Base-by-base conservation (phyloP, 2,113 vertebrate species). In the Hystrix brachyura region DNA sequence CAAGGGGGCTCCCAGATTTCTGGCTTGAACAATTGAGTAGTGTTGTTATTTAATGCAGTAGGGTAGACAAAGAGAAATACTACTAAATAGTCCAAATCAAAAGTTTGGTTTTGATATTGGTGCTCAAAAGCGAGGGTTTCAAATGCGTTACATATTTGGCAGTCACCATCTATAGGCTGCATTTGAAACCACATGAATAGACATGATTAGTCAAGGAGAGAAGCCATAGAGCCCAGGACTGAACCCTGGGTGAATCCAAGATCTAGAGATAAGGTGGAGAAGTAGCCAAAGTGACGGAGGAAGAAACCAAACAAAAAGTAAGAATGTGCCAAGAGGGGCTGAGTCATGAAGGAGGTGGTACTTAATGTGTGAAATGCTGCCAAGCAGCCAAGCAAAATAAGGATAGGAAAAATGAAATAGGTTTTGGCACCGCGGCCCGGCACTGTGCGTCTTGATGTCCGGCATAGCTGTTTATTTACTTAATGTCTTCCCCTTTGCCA, bases 311-410 rank as follows among this genome's bases (percentile, higher is more conserved):
- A 25, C 12, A 60, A 34, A n/a, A 46, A 46, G 2, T 29, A 62
- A 48, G 34, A 88, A 34, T 60, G 14, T 72, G 29, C 48, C 69
- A 55, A 83, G 57, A 38, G 38, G 27, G 51, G 18, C 12, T 55
- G 8, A 25, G 64, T 95, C 87, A 64, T n/a, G 59, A 71, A 55
- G 62, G 80, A 92, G 34, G 9, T 57, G 10, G 25, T 3, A 7
- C 3, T 79, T 51, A 46, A n/a, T 62, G 23, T 59, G 62, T 3
- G 21, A 83, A 91, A 83, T 32, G 27, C 46, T 87, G 34, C 87
- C 69, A 95, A 84, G 74, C 60, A 87, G 90, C 62, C 55, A 65
- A 87, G 85, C 55, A 64, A 87, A 79, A 84, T 25, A 11, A 93
- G 55, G 43, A 71, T 71, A 71, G 65, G 67, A 72, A 62, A 85